Evolutionary conservation across 1,140 invertebrate genomes (phyloP).

Genomic region (Diorhabda elongata): DNA sequence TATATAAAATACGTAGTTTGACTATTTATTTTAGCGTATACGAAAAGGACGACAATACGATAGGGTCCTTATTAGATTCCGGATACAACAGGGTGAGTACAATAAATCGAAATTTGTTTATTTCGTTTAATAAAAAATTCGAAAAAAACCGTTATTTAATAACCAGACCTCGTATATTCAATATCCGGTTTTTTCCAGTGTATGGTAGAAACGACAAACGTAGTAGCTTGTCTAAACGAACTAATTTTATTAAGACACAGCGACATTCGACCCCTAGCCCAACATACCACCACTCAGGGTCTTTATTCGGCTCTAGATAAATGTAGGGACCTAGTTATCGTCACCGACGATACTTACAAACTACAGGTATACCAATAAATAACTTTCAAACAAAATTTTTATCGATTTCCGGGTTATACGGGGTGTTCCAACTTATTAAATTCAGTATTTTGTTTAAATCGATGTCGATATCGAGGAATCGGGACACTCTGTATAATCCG

Average conservation of each 20-base stretch:
- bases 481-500: too few relatives aligned
- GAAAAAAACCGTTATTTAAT: not conserved
- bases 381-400: too few relatives aligned
- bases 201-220: slow-evolving; percentile 51
- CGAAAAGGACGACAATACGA: slow-evolving; percentile 64
- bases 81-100: slow-evolving; percentile 61
- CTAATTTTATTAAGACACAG: slow-evolving; percentile 65
- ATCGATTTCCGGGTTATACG: too few relatives aligned
- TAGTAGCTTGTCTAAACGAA: slow-evolving; percentile 68
- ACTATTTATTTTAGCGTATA: slow-evolving; percentile 60
- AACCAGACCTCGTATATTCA: not conserved
- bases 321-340: slow-evolving; percentile 79
- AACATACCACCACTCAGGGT: slow-evolving; percentile 67
- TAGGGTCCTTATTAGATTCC: slow-evolving; percentile 63
- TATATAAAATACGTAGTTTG: not conserved
- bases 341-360: slow-evolving; percentile 78
- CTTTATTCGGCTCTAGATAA: slow-evolving; percentile 80
- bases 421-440: too few relatives aligned
- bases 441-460: too few relatives aligned
- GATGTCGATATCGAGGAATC: too few relatives aligned
- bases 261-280: slow-evolving; percentile 62
- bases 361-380: slow-evolving; percentile 62
- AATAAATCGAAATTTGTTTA: too few relatives aligned
- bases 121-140: too few relatives aligned
- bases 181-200: slow-evolving; percentile 9